Base-by-base conservation (phyloP, 2,797 vertebrate genomes). In the Pitangus sulphuratus region DNA sequence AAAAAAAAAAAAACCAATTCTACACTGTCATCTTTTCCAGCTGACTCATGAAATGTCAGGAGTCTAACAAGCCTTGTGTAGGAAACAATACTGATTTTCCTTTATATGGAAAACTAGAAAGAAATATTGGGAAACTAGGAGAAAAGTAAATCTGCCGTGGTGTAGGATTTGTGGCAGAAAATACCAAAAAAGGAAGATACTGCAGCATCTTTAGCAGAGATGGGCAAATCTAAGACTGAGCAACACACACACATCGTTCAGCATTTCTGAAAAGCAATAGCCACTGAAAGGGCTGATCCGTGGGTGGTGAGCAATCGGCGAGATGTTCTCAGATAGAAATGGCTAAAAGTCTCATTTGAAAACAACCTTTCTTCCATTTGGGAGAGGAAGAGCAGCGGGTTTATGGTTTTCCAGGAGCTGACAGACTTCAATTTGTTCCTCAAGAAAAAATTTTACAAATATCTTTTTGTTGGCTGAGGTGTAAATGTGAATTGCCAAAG, bases 401-500 rank as follows among this genome's bases (percentile, higher is more conserved):
- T 93, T 76, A 45, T 39, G 56, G 5, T 53, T 93, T 74, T 66
- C 26, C 56, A 56, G 56, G 54, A 54, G 64, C 86, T 92, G 80
- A 50, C 77, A 87, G 87, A 68, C 80, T 89, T 92, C 51, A 64
- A 20, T 93, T 95, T 93, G 28, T 80, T 89, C 31, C 80, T 91
- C 20, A 42, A 56, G 72, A 71, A 61, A 69, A 62, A 77, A 70
- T 20, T 87, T 94, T 76, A 71, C 56, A 77, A 95, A 77, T 48
- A 26, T 39, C 12, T 86, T 89, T 90, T 84, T 94, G 60, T 57
- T 75, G 60, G 70, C 68, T 90, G 31, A 89, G 30, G 80, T 70
- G 54, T 95, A 90, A 95, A 95, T 31, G 68, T 47, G 86, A 90
- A 90, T 89, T 87, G 33, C 70, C 64, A 47, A 37, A 95, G 85